phyloP scores from a whole-genome alignment of 2,113 vertebrate species.

The Acrocephalus arundinaceus region DNA sequence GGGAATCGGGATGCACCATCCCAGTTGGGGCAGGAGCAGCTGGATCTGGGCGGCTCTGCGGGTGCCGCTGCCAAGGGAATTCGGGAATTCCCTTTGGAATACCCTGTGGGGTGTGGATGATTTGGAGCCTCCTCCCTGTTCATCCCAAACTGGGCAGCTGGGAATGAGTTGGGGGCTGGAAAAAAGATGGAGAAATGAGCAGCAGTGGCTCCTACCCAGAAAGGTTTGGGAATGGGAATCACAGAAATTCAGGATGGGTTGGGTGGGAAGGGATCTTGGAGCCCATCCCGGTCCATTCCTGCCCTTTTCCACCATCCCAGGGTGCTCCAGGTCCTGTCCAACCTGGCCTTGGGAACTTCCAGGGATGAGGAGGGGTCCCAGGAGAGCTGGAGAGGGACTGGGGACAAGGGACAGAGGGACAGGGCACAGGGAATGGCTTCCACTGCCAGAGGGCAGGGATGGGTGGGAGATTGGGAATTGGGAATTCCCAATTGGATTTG shows the following conservation, averaged over 20 bases:
- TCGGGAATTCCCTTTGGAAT: neutral
- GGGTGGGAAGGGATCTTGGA: too few relatives aligned
- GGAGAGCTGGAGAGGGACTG: neutral
- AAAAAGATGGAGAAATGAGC: neutral
- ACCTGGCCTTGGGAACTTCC: neutral
- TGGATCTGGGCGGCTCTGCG: accelerated
- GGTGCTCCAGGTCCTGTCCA: neutral
- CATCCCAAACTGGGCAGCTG: neutral
- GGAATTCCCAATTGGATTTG: neutral
- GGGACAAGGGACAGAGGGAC: too few relatives aligned
- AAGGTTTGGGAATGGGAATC: neutral
- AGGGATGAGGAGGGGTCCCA: neutral
- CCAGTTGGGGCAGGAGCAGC: neutral
- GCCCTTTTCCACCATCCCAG: neutral
- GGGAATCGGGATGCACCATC: too few relatives aligned
- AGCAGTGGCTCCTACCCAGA: accelerated
- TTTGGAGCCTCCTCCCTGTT: neutral
- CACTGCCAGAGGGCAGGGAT: neutral
- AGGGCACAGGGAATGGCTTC: neutral
- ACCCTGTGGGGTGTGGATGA: accelerated
- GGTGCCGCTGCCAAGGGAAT: accelerated
- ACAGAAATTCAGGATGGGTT: neutral
- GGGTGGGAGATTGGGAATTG: neutral
- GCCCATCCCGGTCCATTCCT: neutral
- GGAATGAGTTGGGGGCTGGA: accelerated